A percentile compares a stretch with the other conserved stretches of the same genome.
These are phyloP conservation scores for Buathra laborator DNA, from an alignment of 2,888 invertebrate genomes.

Conservation along the genomic window DNA sequence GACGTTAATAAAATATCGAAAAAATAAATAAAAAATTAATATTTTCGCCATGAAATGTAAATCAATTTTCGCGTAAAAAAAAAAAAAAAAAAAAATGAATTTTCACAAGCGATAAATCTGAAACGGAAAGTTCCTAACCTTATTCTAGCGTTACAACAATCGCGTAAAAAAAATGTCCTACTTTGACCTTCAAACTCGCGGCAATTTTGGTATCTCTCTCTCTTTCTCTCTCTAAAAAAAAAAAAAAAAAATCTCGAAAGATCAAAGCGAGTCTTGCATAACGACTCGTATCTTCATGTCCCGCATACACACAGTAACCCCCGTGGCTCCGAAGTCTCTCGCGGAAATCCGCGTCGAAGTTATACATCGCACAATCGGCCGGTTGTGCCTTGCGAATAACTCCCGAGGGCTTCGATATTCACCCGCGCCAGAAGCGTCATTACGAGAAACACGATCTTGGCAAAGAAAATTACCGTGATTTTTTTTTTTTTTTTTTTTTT, in stretches of 20 bases:
- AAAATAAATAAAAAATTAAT: background rate
- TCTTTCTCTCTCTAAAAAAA: background rate
- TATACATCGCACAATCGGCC: background rate
- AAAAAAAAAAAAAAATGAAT: background rate
- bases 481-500: conserved; percentile 48
- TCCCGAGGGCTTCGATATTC: conserved; percentile 23
- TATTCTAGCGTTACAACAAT: no score
- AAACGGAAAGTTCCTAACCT: no score
- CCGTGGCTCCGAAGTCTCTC: background rate
- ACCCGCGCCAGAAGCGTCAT: conserved; percentile 58
- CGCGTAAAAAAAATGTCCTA: no score
- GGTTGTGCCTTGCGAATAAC: background rate
- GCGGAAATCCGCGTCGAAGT: conserved; percentile 20
- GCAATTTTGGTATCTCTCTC: background rate
- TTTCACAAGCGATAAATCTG: background rate
- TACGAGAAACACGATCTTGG: conserved; percentile 60
- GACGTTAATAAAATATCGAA: background rate
- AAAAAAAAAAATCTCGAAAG: conserved; percentile 2
- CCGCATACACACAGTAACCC: background rate
- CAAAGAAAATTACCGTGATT: conserved; percentile 57
- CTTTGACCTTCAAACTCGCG: background rate
- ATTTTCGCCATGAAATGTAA: background rate
- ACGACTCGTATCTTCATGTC: background rate
- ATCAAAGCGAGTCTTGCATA: background rate
- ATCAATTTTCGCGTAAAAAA: background rate